Base-by-base conservation (phyloP, 2,888 invertebrate species). In the Luperina testacea region DNA sequence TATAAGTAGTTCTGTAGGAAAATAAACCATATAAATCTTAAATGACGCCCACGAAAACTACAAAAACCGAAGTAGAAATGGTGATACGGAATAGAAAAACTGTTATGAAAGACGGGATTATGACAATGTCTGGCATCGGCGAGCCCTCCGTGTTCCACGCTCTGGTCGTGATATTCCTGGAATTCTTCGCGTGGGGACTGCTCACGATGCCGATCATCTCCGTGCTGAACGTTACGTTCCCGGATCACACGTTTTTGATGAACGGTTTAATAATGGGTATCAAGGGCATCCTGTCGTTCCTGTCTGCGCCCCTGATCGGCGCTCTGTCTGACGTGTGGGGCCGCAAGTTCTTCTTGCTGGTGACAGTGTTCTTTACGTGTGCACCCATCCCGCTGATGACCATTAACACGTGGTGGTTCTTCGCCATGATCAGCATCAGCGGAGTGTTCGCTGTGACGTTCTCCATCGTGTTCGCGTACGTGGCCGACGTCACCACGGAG, bases 171-270 rank as follows among this genome's bases (percentile, higher is more conserved):
- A 99, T 99, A 97, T 99, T 99, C 97, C 97, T 99, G 96, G 99
- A 99, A 97, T 99, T 99, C 97, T 99, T 99, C 97, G 99, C 99
- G 89, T 99, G 99, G 99, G 99, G 99, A 76, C 97, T 99, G 89
- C 97, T 99, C 87, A 99, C 99, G 86, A 99, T 99, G 98, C 99
- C 99, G 81, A 98, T 99, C 93, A 99, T 99, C 94, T 97, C 97
- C 90, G 99, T 99, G 91, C 97, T 99, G 89, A 99, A 99, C 96
- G 98, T 98, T 91, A 99, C 99, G 81, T 99, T 99, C 97, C 99
- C 99, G 87, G 98, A 99, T 95, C 99, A 99, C 96, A 99, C 99
- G 93, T 99, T 99, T 97, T 97, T 99, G 82, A 99, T 99, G 99
- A 99, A 99, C 97, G 99, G 99, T 83, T 97, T 99, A 90, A 99